phyloP scores from a whole-genome alignment of 2,797 vertebrate genomes.

The Vultur gryphus region DNA sequence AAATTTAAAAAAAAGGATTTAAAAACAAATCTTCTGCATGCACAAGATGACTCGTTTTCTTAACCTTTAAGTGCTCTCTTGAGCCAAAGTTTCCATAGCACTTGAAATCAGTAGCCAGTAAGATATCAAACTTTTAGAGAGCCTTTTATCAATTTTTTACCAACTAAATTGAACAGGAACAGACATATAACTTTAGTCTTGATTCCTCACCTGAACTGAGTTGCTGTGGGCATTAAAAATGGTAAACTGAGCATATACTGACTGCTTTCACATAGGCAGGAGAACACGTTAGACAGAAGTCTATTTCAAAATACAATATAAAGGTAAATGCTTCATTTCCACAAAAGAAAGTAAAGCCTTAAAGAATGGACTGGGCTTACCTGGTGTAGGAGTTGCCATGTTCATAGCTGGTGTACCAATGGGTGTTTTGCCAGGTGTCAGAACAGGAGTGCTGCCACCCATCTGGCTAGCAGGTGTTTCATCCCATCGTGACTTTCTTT shows the following conservation, averaged over 20 bases:
- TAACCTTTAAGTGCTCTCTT: background rate
- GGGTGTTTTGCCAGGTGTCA: constrained; percentile 96
- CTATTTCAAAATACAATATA: background rate
- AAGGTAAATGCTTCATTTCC: background rate
- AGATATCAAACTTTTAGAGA: background rate
- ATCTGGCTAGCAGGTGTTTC: constrained; percentile 98
- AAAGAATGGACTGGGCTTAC: constrained; percentile 58
- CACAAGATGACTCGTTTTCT: background rate
- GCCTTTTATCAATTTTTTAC: background rate
- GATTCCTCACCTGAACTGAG: background rate
- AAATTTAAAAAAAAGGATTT: background rate
- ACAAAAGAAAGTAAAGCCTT: background rate
- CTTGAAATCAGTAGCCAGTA: background rate
- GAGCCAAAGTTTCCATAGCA: background rate
- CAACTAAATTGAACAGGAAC: background rate
- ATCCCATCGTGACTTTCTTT: constrained; percentile 98
- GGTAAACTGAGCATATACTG: background rate
- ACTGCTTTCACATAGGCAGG: background rate
- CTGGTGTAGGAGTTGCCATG: constrained; percentile 98
- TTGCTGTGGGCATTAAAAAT: background rate
- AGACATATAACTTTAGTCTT: background rate
- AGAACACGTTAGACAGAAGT: background rate
- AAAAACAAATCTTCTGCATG: background rate
- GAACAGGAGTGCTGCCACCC: constrained; percentile 95
- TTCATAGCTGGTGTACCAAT: constrained; percentile 98